Percentiles rank a stretch among this genome's conserved stretches.
phyloP scores from a whole-genome alignment of 2,888 invertebrate genomes.

The Chloromyia formosa region DNA sequence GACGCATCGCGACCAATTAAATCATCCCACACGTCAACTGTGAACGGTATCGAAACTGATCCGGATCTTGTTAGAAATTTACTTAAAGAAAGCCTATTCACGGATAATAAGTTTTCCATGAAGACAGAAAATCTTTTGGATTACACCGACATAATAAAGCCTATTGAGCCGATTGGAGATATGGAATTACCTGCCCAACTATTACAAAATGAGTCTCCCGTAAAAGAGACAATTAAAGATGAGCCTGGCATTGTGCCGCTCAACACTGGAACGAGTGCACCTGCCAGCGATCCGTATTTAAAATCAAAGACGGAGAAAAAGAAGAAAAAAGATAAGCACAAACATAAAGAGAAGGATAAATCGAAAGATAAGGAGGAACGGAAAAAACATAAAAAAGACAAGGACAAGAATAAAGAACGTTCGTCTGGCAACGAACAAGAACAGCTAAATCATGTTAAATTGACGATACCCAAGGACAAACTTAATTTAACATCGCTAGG shows the following conservation, averaged over 20 bases:
- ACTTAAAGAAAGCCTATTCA: constrained; percentile 71
- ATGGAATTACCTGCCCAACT: constrained; percentile 62
- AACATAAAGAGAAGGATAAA: constrained; percentile 81
- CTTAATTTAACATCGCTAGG: constrained; percentile 58
- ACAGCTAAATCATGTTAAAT: constrained; percentile 60
- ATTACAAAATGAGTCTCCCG: constrained; percentile 62
- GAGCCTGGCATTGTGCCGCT: neutral
- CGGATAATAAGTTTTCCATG: constrained; percentile 51
- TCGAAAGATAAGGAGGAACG: constrained; percentile 77
- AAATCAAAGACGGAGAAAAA: constrained; percentile 64
- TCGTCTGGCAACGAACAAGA: constrained; percentile 44
- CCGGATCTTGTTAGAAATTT: constrained; percentile 76
- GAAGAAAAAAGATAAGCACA: constrained; percentile 81
- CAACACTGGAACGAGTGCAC: neutral
- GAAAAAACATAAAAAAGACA: constrained; percentile 78
- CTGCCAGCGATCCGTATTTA: constrained; percentile 46
- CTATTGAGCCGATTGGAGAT: constrained; percentile 43
- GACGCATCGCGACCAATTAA: constrained; percentile 42
- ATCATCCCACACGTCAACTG: constrained; percentile 49
- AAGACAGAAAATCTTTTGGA: constrained; percentile 26
- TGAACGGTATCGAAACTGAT: constrained; percentile 77
- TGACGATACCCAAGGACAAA: constrained; percentile 72
- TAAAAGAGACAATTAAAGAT: constrained; percentile 48
- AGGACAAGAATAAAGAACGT: constrained; percentile 64
- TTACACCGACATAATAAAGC: constrained; percentile 30